These are phyloP conservation scores for Rhodeus uyekii DNA, from an alignment of 2,797 vertebrate species.

Conservation along the genomic window DNA sequence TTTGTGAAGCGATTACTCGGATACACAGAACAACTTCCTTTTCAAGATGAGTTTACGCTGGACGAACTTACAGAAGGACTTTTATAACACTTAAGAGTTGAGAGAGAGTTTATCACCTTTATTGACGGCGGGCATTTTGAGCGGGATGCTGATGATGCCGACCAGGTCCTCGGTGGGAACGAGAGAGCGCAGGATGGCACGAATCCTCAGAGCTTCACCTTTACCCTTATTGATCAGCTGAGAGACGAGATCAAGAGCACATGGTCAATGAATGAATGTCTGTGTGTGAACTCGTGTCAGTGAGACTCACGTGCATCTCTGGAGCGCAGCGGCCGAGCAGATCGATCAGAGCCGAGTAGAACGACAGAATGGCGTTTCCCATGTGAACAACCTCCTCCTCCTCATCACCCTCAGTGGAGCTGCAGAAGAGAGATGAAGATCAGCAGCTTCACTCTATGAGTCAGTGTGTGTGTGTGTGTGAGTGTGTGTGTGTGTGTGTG, in stretches of 20 bases:
- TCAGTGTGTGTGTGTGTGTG: background rate
- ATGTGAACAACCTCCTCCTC: constrained; percentile 95
- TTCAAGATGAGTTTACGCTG: no score
- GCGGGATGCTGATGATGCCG: constrained; percentile 95
- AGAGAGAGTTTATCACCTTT: constrained; percentile 81
- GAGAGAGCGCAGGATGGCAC: constrained; percentile 94
- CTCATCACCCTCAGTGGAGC: constrained; percentile 83
- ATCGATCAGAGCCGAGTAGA: constrained; percentile 98
- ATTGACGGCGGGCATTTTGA: constrained; percentile 89
- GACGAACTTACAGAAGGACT: no score
- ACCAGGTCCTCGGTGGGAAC: constrained; percentile 97
- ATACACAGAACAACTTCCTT: no score
- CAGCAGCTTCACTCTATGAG: no score
- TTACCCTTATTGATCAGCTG: constrained; percentile 98
- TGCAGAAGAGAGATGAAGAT: constrained; percentile 50
- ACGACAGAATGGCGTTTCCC: constrained; percentile 99
- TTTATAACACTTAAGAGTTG: no score
- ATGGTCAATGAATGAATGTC: no score
- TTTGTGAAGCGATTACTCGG: no score
- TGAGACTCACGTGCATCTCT: constrained; percentile 88
- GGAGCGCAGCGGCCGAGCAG: constrained; percentile 96
- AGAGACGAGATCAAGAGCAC: background rate
- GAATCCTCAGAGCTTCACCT: constrained; percentile 95
- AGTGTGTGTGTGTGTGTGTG: background rate
- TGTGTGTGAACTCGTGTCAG: background rate